A percentile compares a stretch with the other conserved stretches of the same genome.
Conservation (phyloP, 1,140 invertebrate species). For the Anadara kagoshimensis region DNA sequence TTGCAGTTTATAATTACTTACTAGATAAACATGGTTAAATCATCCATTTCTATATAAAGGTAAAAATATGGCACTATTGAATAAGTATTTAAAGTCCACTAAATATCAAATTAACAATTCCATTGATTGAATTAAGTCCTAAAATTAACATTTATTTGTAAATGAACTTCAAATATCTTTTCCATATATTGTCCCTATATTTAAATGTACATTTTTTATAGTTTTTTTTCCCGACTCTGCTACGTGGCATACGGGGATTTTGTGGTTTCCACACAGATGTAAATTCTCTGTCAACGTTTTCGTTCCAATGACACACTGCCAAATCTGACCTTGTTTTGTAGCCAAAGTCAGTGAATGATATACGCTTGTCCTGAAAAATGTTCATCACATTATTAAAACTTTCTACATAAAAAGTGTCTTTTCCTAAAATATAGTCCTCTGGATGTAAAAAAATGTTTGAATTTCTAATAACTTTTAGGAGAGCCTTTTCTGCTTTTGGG, state of each 20-base stretch:
- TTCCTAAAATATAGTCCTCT: conserved; percentile 2
- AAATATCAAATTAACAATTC: too few relatives aligned
- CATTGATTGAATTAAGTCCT: too few relatives aligned
- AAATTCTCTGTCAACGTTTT: conserved; percentile 19
- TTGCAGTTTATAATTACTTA: too few relatives aligned
- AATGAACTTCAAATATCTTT: too few relatives aligned
- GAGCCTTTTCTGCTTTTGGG: conserved; percentile 1
- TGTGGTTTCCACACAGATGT: conserved; percentile 7
- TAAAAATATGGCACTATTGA: too few relatives aligned
- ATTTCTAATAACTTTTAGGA: neutral
- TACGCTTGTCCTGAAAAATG: conserved; percentile 20
- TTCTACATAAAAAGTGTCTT: conserved; percentile 20
- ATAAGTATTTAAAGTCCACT: too few relatives aligned
- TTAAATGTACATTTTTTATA: too few relatives aligned
- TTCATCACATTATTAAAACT: conserved; percentile 24
- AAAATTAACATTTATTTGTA: too few relatives aligned
- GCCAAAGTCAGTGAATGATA: conserved; percentile 3
- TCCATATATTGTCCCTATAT: too few relatives aligned
- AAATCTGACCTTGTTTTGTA: neutral
- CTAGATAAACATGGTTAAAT: too few relatives aligned
- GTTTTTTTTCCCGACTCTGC: conserved; percentile 11
- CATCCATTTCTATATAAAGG: too few relatives aligned
- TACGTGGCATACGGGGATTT: neutral
- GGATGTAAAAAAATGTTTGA: neutral
- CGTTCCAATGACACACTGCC: conserved; percentile 11